A percentile compares a stretch with the other conserved stretches of the same genome.
Conservation (phyloP, 2,797 vertebrate genomes). For the Myiotriccus ornatus region DNA sequence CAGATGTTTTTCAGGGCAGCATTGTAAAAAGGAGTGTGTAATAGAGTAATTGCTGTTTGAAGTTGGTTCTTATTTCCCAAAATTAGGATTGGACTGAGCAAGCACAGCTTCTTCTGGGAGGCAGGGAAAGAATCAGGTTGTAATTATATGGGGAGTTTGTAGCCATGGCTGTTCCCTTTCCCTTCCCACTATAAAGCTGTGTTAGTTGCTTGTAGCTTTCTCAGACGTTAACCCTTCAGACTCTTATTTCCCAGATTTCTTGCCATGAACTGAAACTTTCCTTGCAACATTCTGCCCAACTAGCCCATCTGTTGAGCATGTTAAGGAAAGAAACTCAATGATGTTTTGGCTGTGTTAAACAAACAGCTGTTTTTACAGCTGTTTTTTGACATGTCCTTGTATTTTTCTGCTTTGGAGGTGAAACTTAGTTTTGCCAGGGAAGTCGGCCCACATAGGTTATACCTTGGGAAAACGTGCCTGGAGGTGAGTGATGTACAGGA, state of each 20-base stretch:
- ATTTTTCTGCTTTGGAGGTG: neutral
- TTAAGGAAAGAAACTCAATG: neutral
- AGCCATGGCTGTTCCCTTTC: neutral
- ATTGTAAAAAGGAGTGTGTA: neutral
- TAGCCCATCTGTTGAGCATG: neutral
- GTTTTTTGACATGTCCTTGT: neutral
- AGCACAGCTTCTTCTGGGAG: neutral
- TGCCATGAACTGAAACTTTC: neutral
- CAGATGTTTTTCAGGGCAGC: neutral
- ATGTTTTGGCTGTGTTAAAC: accelerated
- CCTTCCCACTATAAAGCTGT: neutral
- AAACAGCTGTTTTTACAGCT: neutral
- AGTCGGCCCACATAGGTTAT: neutral
- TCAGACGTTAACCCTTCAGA: neutral
- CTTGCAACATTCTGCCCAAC: neutral
- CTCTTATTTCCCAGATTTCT: neutral
- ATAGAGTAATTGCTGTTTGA: neutral
- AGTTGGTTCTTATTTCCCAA: neutral
- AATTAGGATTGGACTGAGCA: neutral
- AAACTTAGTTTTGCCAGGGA: neutral
- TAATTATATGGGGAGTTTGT: neutral
- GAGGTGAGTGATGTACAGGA: neutral
- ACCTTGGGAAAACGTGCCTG: neutral
- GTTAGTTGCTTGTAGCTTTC: neutral
- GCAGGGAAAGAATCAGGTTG: neutral